Evolutionary conservation across 2,888 invertebrate species (phyloP), one percentile per base, ranked within the genome.

Genomic region (Hypolimnas misippus): DNA sequence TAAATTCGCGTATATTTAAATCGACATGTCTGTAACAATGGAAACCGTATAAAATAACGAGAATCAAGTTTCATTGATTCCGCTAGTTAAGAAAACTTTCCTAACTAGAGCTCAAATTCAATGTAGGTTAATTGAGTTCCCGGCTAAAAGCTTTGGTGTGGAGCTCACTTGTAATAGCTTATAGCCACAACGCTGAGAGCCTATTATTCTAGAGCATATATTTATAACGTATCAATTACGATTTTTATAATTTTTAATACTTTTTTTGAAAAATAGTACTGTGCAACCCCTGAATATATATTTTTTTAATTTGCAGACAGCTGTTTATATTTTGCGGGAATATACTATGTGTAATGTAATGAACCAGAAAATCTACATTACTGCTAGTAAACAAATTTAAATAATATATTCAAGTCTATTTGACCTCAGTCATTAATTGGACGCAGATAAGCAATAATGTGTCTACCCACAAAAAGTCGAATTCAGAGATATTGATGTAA

Each of bases 121-220:
- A 70, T 68, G 64, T 70, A 62, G 70, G 70, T 69, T 71, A 69
- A 68, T 71, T 68, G 63, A 66, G 66, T 70, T 71, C 63, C 62
- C 62, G 64, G 66, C 67, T 71, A 65, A 68, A 66, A 70, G 63
- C 65, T 57, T 66, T 63, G 55, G 65, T 62, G 63, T 63, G 65
- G 60, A 65, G 53, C 59, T 62, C 52, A 54, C 59, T 63, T 49
- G 49, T 63, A 53, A 63, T 63, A 63, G 63, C 63, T 60, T 57
- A 63, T 44, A 60, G 63, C 59, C 56, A 42, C 59, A 63, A 46
- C 42, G 42, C 58, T 19, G 53, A 63, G 57, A 57, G 57, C 53
- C 57, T 50, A 49, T 54, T 60, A 63, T 60, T 50, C 57, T 54
- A 46, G 21, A 56, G 56, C 49, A 63, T 53, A 55, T 56, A 59